Percentiles rank a stretch among this genome's conserved stretches.
Evolutionary conservation across 2,888 invertebrate genomes (phyloP).

Genomic region (Phortica okadai): DNA sequence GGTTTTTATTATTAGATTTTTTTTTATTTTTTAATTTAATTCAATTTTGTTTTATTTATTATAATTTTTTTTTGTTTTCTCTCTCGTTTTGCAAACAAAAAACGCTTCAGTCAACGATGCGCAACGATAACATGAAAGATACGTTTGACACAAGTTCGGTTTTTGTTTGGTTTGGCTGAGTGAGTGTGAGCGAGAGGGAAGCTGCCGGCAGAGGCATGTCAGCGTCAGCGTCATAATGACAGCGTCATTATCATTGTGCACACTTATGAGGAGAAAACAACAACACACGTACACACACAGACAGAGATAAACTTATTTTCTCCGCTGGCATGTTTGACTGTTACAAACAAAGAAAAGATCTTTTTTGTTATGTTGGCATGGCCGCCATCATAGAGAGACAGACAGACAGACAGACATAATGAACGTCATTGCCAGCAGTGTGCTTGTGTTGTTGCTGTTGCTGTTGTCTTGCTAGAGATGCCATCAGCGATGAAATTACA

Average conservation of each 20-base stretch:
- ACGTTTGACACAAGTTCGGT: neutral
- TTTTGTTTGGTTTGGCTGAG: neutral
- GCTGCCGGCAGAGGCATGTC: neutral
- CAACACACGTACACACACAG: no score
- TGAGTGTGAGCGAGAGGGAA: neutral
- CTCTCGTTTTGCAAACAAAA: conserved; percentile 2
- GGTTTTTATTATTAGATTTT: neutral
- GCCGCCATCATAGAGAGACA: neutral
- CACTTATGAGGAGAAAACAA: neutral
- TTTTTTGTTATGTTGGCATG: neutral
- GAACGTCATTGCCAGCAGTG: neutral
- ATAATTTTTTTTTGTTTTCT: neutral
- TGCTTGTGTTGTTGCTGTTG: no score
- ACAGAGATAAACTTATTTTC: no score
- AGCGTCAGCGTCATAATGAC: neutral
- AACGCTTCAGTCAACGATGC: conserved; percentile 11
- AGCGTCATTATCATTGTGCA: conserved; percentile 1
- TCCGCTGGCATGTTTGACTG: neutral
- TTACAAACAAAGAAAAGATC: neutral
- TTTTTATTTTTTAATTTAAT: conserved; percentile 5
- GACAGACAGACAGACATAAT: neutral
- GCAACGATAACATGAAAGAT: conserved; percentile 5
- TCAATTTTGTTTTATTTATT: neutral
- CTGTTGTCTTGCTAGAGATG: no score
- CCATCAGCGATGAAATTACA: no score